Conservation (phyloP, 2,888 invertebrate genomes). For the Dryomyza anilis region DNA sequence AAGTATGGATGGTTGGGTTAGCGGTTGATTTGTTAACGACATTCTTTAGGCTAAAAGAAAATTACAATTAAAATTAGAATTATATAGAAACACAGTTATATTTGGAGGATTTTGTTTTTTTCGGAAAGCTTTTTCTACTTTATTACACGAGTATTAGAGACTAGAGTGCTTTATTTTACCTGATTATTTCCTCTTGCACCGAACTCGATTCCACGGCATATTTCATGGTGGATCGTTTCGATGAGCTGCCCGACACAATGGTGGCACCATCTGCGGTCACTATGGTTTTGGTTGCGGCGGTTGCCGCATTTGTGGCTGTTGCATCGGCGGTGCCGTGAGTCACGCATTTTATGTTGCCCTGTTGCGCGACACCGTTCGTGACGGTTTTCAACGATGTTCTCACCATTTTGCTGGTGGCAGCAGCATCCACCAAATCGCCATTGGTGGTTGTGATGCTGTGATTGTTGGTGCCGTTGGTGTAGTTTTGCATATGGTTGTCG, state of each 20-base stretch:
- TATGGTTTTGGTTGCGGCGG: conserved; percentile 37
- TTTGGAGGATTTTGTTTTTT: not conserved
- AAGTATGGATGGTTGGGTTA: conserved; percentile 37
- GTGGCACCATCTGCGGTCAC: conserved; percentile 46
- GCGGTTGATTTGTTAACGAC: conserved; percentile 9
- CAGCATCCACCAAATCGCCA: conserved; percentile 27
- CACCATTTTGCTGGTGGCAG: conserved; percentile 26
- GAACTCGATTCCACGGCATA: conserved; percentile 67
- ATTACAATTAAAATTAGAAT: not conserved
- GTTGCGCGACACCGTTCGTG: conserved; percentile 39
- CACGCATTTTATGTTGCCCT: conserved; percentile 40
- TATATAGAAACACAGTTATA: not conserved
- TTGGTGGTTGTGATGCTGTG: conserved; percentile 24
- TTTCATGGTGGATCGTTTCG: conserved; percentile 62
- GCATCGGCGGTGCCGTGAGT: conserved; percentile 47
- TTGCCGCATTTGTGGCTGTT: conserved; percentile 40
- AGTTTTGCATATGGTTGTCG: conserved; percentile 28
- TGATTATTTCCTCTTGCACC: conserved; percentile 64
- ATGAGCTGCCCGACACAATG: conserved; percentile 47
- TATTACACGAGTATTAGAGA: not conserved
- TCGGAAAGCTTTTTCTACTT: not conserved
- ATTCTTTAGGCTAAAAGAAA: conserved; percentile 1
- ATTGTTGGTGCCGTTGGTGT: conserved; percentile 16
- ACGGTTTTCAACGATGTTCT: conserved; percentile 40
- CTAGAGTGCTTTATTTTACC: conserved; percentile 51